Base-by-base conservation (phyloP, 2,797 vertebrate species). In the Luscinia megarhynchos region DNA sequence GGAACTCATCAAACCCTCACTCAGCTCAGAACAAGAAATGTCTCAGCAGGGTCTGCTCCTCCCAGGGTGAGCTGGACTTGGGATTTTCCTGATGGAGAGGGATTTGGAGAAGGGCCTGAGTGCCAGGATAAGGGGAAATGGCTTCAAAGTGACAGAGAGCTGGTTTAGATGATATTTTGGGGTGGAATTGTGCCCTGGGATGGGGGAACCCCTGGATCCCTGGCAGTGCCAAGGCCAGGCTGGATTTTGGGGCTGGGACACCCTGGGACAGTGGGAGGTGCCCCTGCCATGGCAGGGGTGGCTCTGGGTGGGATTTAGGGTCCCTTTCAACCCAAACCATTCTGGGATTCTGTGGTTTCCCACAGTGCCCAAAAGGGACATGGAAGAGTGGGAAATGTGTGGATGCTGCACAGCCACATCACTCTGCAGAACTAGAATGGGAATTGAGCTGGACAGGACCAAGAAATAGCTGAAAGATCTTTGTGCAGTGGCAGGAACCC, bases 101-200 rank as follows among this genome's bases (percentile, higher is more conserved):
- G 45, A 16, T 46, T 21, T 26, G 61, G 40, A 32, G 21, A 46
- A 38, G n/a, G 61, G 43, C 43, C 43, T 45, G 43, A 45, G 43
- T 45, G n/a, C 6, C 45, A 50, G 63, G 34, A 27, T 14, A 2
- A 5, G 4, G 36, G 32, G 18, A 4, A n/a, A 54, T 22, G 48
- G 48, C 9, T 46, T 27, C 40, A 22, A 8, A 38, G 27, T 29
- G 57, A 1, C 22, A 53, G 38, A 21, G 16, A 7, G 32, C 0
- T 2, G 38, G 13, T 5, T 15, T n/a, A 3, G 48, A 11, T 27
- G 14, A 14, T 38, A 45, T 27, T 3, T 15, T 4, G n/a, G 57
- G 46, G 1, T 6, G 2, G 1, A 53, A 45, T 45, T 1, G 1
- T 32, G 7, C 26, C 43, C 55, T 53, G 32, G 0, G 1, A 30